Conservation (phyloP, 2,888 invertebrate genomes). For the Drosophila peninsularis region DNA sequence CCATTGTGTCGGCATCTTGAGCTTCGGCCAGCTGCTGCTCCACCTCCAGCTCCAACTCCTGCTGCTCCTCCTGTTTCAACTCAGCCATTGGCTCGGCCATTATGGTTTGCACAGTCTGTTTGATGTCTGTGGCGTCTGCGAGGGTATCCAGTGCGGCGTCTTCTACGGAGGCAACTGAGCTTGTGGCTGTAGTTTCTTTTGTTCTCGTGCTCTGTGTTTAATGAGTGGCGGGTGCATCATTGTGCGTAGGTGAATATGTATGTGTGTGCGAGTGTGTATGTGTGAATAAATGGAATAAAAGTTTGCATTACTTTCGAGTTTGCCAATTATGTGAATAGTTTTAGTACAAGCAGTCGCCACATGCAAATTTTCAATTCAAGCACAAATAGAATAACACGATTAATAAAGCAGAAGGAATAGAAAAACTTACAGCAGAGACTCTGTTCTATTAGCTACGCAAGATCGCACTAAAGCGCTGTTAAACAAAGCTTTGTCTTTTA, state of each 20-base stretch:
- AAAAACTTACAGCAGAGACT: slow-evolving; percentile 48
- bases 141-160: slow-evolving; percentile 60
- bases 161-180: slow-evolving; percentile 40
- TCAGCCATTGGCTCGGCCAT: slow-evolving; percentile 49
- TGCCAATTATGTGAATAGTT: slow-evolving; percentile 47
- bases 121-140: slow-evolving; percentile 70
- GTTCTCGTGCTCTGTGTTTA: slow-evolving; percentile 55
- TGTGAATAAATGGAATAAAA: slow-evolving; percentile 66
- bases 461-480: slow-evolving; percentile 37
- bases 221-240: slow-evolving; percentile 31
- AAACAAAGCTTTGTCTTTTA: slow-evolving; percentile 37
- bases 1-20: slow-evolving; percentile 65
- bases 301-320: slow-evolving; percentile 52
- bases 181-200: slow-evolving; percentile 46
- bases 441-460: not conserved
- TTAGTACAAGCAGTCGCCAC: slow-evolving; percentile 41
- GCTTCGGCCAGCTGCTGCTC: slow-evolving; percentile 34
- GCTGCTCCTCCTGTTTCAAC: slow-evolving; percentile 28
- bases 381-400: not conserved
- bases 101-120: slow-evolving; percentile 42
- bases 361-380: slow-evolving; percentile 42
- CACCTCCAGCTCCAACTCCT: slow-evolving; percentile 28
- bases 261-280: slow-evolving; percentile 48
- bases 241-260: slow-evolving; percentile 26
- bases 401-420: not conserved